These are phyloP conservation scores for Alentia gelatinosa DNA, from an alignment of 2,888 invertebrate genomes.

Conservation along the genomic window DNA sequence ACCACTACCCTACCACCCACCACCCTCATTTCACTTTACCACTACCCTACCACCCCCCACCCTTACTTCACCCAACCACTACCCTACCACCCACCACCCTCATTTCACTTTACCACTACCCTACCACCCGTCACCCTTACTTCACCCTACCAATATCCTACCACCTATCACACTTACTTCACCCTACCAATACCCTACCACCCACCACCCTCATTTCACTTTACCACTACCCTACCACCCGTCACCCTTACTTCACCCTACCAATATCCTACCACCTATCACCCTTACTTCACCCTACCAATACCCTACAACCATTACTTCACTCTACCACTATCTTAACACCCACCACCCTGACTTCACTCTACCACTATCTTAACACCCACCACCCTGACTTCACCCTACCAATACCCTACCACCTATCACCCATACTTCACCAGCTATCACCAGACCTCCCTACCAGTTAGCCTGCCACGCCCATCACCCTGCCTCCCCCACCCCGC, in stretches of 20 bases:
- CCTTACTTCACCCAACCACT: neutral
- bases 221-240: neutral
- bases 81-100: too few species aligned
- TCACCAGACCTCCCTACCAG: neutral
- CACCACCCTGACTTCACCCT: too few species aligned
- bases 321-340: too few species aligned
- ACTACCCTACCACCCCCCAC: neutral
- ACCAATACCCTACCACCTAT: neutral
- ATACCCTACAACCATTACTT: too few species aligned
- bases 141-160: neutral
- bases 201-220: neutral
- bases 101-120: too few species aligned
- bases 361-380: too few species aligned
- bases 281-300: too few species aligned
- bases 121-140: too few species aligned
- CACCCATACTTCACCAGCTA: neutral
- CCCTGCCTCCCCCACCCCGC: neutral
- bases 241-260: neutral
- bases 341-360: too few species aligned
- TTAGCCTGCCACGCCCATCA: neutral
- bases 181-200: neutral
- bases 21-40: neutral
- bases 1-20: neutral
- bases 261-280: too few species aligned
- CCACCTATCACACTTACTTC: neutral